Evolutionary conservation across 53 echinoderm and acorn worm species (phyloP), one percentile per base, ranked within the genome.

Genomic region (Crossaster papposus): DNA sequence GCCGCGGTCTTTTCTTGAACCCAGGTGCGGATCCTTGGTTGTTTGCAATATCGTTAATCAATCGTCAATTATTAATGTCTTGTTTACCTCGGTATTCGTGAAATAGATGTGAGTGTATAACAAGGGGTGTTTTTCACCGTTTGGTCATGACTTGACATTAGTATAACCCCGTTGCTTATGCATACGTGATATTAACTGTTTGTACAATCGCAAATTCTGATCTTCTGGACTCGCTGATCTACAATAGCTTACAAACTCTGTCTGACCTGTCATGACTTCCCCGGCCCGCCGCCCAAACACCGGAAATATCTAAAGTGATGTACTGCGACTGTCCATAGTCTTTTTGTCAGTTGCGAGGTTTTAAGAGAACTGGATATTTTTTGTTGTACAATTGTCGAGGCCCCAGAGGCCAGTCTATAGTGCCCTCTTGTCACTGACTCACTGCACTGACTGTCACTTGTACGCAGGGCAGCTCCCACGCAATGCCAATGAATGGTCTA

Each of bases 121-220:
- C 10, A 18, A 51, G 26, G 32, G 52, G n/a, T n/a, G 51, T 10
- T 35, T 50, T 17, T 51, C 51, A 51, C 78, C 78, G 78, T 44
- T 78, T 78, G 78, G 78, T 78, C 78, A 78, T 51, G 50, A 17
- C 36, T 74, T 74, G 75, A 74, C 75, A 74, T 68, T 62, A 20
- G n/a, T 68, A 58, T 20, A 58, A 14, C 58, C 0, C 17, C 3
- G 22, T 17, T 20, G 58, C 58, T 4, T 58, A 17, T 58, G 7
- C 3, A 14, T 58, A 4, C 17, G 2, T 20, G 22, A 58, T 58
- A 20, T 17, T 18, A 11, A 3, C 3, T 58, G 12, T 58, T 58
- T 58, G 17, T 20, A 58, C 58, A 17, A 58, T 58, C 58, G 17
- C 58, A 58, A 58, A 11, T n/a, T 26, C 28, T 28, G 68, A n/a